Evolutionary conservation across 2,113 vertebrate species (phyloP).

Genomic region (Paramormyrops kingsleyae): DNA sequence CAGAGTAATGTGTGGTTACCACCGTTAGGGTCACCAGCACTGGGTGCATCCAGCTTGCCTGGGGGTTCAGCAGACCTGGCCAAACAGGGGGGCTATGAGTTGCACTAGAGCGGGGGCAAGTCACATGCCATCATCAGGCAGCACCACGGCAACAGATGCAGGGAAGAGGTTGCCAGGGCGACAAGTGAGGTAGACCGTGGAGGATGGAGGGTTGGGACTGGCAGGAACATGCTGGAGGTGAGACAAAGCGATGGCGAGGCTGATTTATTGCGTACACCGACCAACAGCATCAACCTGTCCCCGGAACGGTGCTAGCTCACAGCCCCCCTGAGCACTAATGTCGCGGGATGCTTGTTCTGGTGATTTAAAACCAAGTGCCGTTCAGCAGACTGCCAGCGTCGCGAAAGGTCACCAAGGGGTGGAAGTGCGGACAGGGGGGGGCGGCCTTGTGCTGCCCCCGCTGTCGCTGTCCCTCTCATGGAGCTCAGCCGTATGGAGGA

Average conservation of each 20-base stretch:
- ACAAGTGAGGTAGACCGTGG: neutral
- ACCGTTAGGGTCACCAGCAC: neutral
- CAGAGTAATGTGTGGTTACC: neutral
- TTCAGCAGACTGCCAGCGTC: neutral
- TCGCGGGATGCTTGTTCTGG: neutral
- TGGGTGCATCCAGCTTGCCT: neutral
- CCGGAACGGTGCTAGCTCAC: no score
- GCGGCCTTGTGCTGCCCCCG: neutral
- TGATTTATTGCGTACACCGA: neutral
- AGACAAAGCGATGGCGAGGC: neutral
- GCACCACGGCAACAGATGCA: neutral
- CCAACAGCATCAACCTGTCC: neutral
- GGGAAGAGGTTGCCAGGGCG: neutral
- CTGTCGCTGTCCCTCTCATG: no score
- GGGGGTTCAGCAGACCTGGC: neutral
- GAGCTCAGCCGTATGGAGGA: neutral
- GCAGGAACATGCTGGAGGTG: neutral
- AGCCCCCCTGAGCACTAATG: neutral
- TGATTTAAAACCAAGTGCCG: neutral
- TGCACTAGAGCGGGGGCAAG: neutral
- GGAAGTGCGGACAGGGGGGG: neutral
- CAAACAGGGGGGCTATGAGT: neutral
- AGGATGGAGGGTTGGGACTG: neutral
- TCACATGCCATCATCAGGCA: neutral
- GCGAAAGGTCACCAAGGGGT: neutral